These are phyloP conservation scores for Leptestheria dahalacensis DNA, from an alignment of 1,140 invertebrate genomes.

Conservation along the genomic window DNA sequence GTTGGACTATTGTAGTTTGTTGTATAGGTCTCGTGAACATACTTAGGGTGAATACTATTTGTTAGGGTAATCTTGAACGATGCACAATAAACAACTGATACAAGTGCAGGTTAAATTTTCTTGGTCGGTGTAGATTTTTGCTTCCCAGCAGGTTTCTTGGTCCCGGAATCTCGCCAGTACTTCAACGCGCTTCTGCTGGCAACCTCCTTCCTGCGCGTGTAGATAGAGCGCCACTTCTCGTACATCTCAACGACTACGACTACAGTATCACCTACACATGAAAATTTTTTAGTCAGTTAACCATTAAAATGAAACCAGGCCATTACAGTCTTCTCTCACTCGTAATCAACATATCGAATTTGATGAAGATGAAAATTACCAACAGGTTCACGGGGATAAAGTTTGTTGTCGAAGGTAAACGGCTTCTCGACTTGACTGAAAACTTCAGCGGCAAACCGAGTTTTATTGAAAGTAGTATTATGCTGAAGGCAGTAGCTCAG, in stretches of 20 bases:
- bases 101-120: background rate
- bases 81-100: no score
- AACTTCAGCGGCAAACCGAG: constrained; percentile 34
- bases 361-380: constrained; percentile 31
- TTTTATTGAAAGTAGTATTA: constrained; percentile 34
- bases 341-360: background rate
- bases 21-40: no score
- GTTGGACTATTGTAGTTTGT: no score
- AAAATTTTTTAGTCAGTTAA: background rate
- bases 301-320: no score
- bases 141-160: background rate
- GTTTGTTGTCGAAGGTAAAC: constrained; percentile 40
- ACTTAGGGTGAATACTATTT: no score
- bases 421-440: constrained; percentile 48
- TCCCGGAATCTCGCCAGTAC: background rate
- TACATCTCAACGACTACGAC: background rate
- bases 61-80: no score
- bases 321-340: no score
- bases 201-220: background rate
- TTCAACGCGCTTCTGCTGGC: background rate
- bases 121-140: background rate
- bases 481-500: constrained; percentile 35
- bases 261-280: background rate
- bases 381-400: constrained; percentile 31
- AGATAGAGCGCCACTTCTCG: background rate